These are phyloP conservation scores for Gymnobelideus leadbeateri DNA, from an alignment of 2,113 vertebrate species.

Conservation along the genomic window DNA sequence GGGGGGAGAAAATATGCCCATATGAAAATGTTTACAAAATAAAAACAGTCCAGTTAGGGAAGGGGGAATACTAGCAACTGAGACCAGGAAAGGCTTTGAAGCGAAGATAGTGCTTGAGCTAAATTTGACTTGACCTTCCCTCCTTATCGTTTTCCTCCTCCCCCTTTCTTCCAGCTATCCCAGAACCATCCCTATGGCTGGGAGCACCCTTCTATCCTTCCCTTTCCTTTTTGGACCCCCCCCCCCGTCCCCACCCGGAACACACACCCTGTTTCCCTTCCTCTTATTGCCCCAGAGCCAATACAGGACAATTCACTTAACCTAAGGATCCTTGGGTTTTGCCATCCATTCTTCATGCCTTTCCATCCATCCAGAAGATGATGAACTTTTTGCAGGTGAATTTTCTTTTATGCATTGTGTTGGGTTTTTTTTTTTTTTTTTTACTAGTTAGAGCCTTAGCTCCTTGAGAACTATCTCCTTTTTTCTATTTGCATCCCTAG, in stretches of 20 bases:
- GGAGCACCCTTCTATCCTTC: background rate
- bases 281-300: background rate
- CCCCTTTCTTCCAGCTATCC: background rate
- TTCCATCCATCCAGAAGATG: background rate
- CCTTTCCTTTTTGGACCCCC: background rate
- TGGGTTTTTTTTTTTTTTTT: background rate
- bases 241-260: rapidly evolving
- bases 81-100: background rate
- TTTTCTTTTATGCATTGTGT: background rate
- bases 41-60: background rate
- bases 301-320: background rate
- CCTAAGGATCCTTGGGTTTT: background rate
- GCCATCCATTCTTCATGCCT: background rate
- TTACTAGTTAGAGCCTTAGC: background rate
- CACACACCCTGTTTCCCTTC: no score
- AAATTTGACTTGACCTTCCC: background rate
- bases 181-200: background rate
- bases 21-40: background rate
- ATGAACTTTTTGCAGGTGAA: background rate
- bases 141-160: background rate
- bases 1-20: background rate
- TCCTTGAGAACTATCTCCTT: background rate
- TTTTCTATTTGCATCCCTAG: background rate
- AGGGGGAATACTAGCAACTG: background rate
- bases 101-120: background rate